Base-by-base conservation (phyloP, 2,113 vertebrate genomes). In the Zootoca vivipara region DNA sequence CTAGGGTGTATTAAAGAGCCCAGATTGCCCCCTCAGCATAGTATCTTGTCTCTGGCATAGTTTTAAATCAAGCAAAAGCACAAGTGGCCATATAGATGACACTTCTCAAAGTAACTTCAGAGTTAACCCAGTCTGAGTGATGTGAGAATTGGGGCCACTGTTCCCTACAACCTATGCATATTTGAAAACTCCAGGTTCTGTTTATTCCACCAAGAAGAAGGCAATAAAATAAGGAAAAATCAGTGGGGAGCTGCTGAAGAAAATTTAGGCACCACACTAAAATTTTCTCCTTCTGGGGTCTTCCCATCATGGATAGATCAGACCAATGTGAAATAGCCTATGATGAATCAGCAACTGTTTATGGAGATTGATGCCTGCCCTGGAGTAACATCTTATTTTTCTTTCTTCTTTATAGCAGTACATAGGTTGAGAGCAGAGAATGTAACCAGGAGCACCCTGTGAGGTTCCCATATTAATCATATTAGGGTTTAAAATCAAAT, bases 1-100 rank as follows among this genome's bases (percentile, higher is more conserved):
- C 92, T 35, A 92, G 92, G 90, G 89, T 93, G 85, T 91, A 84
- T 90, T 91, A 93, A 94, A 94, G 94, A 92, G 92, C 87, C 81
- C 58, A 90, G 82, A 0, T 46, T 86, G 91, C 86, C 89, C 15
- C 0, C 58, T 3, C 1, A 87, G 1, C 33, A 77, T 89, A 89
- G 82, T 20, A 85, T 92, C 93, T 92, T 93, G 46, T 87, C 70
- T 92, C 90, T 90, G 70, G 87, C 78, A 86, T 92, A 77, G 79
- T 81, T 85, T 80, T 93, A 93, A 93, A 89, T 87, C 75, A 80
- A 69, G 26, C 90, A 89, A 92, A 91, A 91, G 72, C 13, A 4
- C 70, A 80, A 64, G 42, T 81, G 93, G 80, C 78, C 78, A 58
- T 28, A 72, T 62, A 42, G 10, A 10, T 13, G 73, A 26, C 28